phyloP scores from a whole-genome alignment of 1,140 invertebrate species.

The Drosophila lacertosa region DNA sequence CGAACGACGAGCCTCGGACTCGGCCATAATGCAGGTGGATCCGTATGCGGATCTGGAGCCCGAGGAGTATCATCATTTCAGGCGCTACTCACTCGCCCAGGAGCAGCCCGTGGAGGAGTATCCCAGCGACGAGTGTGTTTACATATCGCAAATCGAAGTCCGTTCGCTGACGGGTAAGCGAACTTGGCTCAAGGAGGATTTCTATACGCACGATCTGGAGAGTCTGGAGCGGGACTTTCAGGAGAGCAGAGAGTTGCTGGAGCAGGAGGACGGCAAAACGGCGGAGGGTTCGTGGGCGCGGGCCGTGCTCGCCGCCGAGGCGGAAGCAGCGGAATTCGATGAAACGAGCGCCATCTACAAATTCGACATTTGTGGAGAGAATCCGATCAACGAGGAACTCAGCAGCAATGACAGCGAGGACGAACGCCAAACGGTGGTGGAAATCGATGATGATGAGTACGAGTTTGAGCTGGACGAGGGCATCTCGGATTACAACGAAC shows the following conservation, averaged over 20 bases:
- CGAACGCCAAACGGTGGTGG: conserved; percentile 77
- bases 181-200: conserved; percentile 76
- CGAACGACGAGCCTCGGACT: conserved; percentile 75
- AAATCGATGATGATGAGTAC: conserved; percentile 71
- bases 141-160: conserved; percentile 74
- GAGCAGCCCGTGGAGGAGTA: conserved; percentile 78
- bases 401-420: conserved; percentile 77
- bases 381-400: conserved; percentile 33
- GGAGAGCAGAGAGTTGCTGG: neutral
- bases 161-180: conserved; percentile 66
- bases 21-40: conserved; percentile 60
- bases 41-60: conserved; percentile 59
- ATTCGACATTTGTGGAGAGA: conserved; percentile 48
- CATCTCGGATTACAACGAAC: conserved; percentile 78
- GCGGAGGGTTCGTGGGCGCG: conserved; percentile 46
- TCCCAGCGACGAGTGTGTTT: conserved; percentile 76
- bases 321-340: conserved; percentile 65
- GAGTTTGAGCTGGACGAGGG: conserved; percentile 77
- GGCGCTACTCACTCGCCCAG: conserved; percentile 74
- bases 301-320: conserved; percentile 59
- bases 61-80: conserved; percentile 79
- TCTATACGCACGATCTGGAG: conserved; percentile 53
- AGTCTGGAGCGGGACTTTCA: conserved; percentile 16
- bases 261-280: neutral
- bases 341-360: conserved; percentile 67